Evolutionary conservation across 2,113 vertebrate species (phyloP).

Genomic region (Eulemur rufifrons): DNA sequence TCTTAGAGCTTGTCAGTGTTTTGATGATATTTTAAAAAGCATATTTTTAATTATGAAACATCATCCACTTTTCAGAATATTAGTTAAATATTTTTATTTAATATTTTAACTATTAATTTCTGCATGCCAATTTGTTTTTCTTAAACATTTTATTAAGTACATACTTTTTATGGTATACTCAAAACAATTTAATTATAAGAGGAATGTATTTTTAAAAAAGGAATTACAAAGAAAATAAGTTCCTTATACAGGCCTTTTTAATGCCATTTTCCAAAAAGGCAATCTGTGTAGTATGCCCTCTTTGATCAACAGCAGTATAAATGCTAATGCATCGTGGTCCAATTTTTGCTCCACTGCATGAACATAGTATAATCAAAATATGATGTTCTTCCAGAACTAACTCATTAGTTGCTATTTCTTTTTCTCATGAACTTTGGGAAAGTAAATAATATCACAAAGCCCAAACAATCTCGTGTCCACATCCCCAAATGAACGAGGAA

Average conservation of each 20-base stretch:
- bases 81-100: not conserved
- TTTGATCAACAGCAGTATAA: slow-evolving; percentile 15
- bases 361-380: slow-evolving; percentile 13
- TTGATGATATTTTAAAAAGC: not conserved
- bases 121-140: not conserved
- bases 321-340: not conserved
- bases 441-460: slow-evolving; percentile 39
- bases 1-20: not conserved
- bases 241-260: not conserved
- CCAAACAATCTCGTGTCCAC: not conserved
- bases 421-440: slow-evolving; percentile 38
- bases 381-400: not conserved
- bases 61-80: not conserved
- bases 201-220: not conserved
- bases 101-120: not conserved
- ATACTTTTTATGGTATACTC: not conserved
- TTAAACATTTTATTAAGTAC: not conserved
- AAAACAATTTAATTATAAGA: not conserved
- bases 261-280: not conserved
- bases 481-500: not conserved
- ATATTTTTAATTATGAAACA: not conserved
- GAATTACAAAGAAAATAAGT: not conserved
- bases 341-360: not conserved
- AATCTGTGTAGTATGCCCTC: not conserved
- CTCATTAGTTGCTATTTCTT: slow-evolving; percentile 25